phyloP scores from a whole-genome alignment of 2,113 vertebrate species.

The Xiphorhynchus elegans region DNA sequence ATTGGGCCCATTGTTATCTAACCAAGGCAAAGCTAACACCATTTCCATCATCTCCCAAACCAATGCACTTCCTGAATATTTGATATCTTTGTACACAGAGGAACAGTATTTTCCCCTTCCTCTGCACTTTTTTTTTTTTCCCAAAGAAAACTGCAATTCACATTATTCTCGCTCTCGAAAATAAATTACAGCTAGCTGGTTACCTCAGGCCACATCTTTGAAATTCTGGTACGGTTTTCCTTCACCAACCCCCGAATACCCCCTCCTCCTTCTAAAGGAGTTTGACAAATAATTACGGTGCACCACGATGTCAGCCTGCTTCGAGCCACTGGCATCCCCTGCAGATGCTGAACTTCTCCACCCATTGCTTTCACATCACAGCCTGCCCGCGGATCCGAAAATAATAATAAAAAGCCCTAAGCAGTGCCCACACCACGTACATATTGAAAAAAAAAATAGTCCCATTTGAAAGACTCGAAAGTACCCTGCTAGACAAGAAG shows the following conservation, averaged over 20 bases:
- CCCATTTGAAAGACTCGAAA: background rate
- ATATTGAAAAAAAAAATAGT: background rate
- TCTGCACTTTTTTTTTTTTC: background rate
- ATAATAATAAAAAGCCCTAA: background rate
- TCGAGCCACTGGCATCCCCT: background rate
- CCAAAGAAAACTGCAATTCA: background rate
- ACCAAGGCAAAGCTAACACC: background rate
- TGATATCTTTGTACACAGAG: background rate
- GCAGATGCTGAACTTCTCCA: conserved; percentile 13
- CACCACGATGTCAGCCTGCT: background rate
- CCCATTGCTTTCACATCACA: background rate
- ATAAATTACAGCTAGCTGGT: conserved; percentile 17
- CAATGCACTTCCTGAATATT: background rate
- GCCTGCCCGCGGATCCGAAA: background rate
- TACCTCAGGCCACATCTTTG: conserved; percentile 24
- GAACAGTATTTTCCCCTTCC: background rate
- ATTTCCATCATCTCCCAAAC: background rate
- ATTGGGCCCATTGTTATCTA: background rate
- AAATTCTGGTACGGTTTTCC: background rate
- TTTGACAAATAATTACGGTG: conserved; percentile 6
- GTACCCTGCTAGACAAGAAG: background rate
- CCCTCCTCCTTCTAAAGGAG: background rate
- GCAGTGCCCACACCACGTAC: background rate
- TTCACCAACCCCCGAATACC: background rate
- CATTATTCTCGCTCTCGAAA: background rate